Base-by-base conservation (phyloP, 1,140 invertebrate species). In the Camponotus pennsylvanicus region DNA sequence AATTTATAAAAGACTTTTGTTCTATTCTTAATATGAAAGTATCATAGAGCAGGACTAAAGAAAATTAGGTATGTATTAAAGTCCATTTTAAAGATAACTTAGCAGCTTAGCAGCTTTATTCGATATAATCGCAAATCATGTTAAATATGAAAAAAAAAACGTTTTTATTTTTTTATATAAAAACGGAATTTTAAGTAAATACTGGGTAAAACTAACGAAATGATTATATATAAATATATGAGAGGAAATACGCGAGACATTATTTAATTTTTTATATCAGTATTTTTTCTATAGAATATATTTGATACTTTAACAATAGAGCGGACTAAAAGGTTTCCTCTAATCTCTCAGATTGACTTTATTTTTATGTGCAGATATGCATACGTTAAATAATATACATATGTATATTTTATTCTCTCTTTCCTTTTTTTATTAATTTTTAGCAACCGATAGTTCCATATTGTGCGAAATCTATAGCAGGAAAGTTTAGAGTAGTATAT, bases 201-300 rank as follows among this genome's bases (percentile, higher is more conserved):
- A 80, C n/a, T 11, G 42, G 66, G 34, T 75, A 66, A 69, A 86
- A 84, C 40, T 59, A 71, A 82, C 37, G 78, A 69, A 32, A 55
- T 73, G n/a, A 79, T 89, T 73, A 78, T 49, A 85, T 73, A 82
- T 57, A 85, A 59, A 88, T 89, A 87, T 87, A 89, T 73, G 59
- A 83, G 45, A 88, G 75, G 57, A 85, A 82, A 88, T 88, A 70
- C 71, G 55, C 21, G 21, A 89, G 67, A 85, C 76, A 90, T 91
- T 91, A 90, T 91, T 91, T 89, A 92, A 86, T 90, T 90, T 84
- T 90, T 86, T 86, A 88, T 77, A 76, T 86, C 61, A 76, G 59
- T 91, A 91, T 86, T 52, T 52, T 52, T 52, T 88, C 59, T 34
- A 86, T 61, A 59, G 82, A 86, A 82, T 85, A 83, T 90, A 89